Evolutionary conservation across 1,140 invertebrate species (phyloP), one percentile per base, ranked within the genome.

Genomic region (Drosophila subpulchrella): DNA sequence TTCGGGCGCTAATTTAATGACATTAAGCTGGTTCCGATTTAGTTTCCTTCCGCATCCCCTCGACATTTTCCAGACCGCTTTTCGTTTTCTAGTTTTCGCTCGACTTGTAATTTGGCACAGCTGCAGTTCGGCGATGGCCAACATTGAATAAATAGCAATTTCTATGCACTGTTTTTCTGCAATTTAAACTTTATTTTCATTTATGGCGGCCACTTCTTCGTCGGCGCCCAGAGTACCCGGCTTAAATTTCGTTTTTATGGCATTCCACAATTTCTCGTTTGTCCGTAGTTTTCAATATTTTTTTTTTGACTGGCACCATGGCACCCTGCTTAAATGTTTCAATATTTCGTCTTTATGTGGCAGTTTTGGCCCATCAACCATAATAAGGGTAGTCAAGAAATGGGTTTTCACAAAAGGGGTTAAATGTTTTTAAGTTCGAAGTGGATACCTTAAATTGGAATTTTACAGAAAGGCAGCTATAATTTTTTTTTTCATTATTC

Each of bases 131-230:
- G 48, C 66, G 54, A 68, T 79, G 60, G 67, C 70, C 62, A 60
- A 63, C 74, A 80, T 83, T 85, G 75, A 82, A 78, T 88, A 85
- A 85, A 88, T 75, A 88, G 75, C 68, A 78, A 85, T 81, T 81
- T 81, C 63, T 72, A 81, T 78, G 74, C 78, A 85, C 82, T 85
- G 65, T 85, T 85, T 85, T 86, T 81, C 65, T 85, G 67, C 76
- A 86, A 85, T 85, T 85, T 88, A 66, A 88, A 77, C 83, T 88
- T 75, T 85, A 86, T 85, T 85, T 86, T 88, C 82, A 85, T 88
- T 78, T 78, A 78, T 82, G 60, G 56, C 46, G 58, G 48, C 48
- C 68, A 57, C 59, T 73, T 51, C 17, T 11, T 66, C 41, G 20
- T 10, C 38, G 60, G 17, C 20, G 8, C 61, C 24, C 53, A 17